Evolutionary conservation across 2,888 invertebrate genomes (phyloP).

Genomic region (Colletes collaris): DNA sequence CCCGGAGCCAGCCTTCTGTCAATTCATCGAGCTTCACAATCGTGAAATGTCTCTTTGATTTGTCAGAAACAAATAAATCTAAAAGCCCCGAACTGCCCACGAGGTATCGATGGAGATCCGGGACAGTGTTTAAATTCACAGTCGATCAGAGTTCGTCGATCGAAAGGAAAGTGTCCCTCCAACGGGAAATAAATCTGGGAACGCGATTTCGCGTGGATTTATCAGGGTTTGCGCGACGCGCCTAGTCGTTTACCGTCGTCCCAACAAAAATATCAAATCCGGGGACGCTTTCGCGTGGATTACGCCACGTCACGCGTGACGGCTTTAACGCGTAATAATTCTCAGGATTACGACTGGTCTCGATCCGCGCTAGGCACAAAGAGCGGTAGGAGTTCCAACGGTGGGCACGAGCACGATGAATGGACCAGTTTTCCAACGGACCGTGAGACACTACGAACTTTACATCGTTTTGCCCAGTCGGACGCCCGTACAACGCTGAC

Average conservation of each 20-base stretch:
- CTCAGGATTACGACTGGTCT: constrained; percentile 42
- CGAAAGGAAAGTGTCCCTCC: neutral
- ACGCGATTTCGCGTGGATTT: neutral
- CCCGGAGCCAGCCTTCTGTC: neutral
- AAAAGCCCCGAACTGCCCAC: no score
- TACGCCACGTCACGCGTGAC: constrained; percentile 27
- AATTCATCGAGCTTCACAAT: constrained; percentile 15
- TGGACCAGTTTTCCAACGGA: constrained; percentile 54
- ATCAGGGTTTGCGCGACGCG: neutral
- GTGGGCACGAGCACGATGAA: constrained; percentile 37
- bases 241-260: neutral
- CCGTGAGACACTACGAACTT: constrained; percentile 49
- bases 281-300: constrained; percentile 24
- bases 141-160: no score
- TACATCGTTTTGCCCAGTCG: constrained; percentile 43
- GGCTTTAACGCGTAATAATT: constrained; percentile 45
- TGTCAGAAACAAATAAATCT: no score
- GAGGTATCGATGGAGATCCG: no score
- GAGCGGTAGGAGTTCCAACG: neutral
- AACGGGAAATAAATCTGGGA: neutral
- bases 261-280: constrained; percentile 7
- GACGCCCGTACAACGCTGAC: constrained; percentile 41
- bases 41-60: neutral
- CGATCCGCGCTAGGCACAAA: constrained; percentile 11
- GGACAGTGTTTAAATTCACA: no score